A percentile compares a stretch with the other conserved stretches of the same genome.
These are phyloP conservation scores for Tridacna gigas DNA, from an alignment of 2,888 invertebrate genomes.

Conservation along the genomic window DNA sequence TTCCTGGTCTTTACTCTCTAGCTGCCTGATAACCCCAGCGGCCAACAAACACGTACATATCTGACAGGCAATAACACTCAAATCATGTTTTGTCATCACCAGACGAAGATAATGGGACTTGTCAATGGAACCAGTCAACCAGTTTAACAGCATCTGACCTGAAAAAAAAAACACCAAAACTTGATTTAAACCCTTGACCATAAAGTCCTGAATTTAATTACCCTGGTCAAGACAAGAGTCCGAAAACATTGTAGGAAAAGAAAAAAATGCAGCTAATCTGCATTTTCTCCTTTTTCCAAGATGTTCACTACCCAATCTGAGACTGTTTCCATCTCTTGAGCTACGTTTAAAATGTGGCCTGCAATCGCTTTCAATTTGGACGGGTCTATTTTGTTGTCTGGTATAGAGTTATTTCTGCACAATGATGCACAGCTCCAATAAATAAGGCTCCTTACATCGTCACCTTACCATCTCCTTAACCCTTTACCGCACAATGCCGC, in stretches of 20 bases:
- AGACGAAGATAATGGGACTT: slow-evolving; percentile 89
- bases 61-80: slow-evolving; percentile 90
- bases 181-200: no score
- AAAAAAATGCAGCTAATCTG: no score
- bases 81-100: slow-evolving; percentile 89
- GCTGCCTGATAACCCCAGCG: slow-evolving; percentile 93
- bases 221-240: no score
- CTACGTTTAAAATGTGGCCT: not conserved
- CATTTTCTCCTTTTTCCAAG: no score
- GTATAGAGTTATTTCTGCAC: not conserved
- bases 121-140: slow-evolving; percentile 92
- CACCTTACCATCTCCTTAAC: not conserved
- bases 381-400: not conserved
- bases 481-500: no score
- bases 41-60: slow-evolving; percentile 95
- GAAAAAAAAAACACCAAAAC: slow-evolving; percentile 58
- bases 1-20: slow-evolving; percentile 85
- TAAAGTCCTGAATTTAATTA: no score
- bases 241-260: no score
- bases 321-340: not conserved
- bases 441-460: not conserved
- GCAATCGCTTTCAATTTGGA: not conserved
- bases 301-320: no score
- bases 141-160: slow-evolving; percentile 97
- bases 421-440: not conserved